Conservation (phyloP, 30 jellyfish, hydroid and myxozoan genomes). For the Hydractinia symbiolongicarpus region DNA sequence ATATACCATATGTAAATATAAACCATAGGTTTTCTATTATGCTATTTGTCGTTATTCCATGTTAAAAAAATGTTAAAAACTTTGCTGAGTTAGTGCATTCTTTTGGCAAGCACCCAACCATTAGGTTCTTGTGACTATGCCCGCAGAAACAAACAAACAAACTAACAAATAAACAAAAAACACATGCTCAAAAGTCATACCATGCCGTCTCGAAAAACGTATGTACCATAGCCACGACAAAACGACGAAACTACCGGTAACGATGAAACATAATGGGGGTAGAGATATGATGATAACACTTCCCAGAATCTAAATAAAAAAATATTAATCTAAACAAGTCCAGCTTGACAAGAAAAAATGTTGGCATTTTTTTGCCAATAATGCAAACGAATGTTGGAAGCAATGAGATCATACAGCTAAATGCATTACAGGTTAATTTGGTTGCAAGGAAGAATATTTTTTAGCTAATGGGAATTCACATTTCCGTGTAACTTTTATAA, state of each 20-base stretch:
- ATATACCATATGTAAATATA: no score
- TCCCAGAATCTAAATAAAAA: slow-evolving; percentile 63
- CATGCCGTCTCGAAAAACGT: slow-evolving; percentile 42
- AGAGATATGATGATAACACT: slow-evolving; percentile 59
- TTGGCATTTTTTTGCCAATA: not conserved
- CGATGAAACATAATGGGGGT: slow-evolving; percentile 41
- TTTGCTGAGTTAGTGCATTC: no score
- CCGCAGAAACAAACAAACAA: not conserved
- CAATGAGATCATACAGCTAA: not conserved
- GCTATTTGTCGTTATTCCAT: no score
- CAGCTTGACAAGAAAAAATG: no score
- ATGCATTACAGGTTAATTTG: not conserved
- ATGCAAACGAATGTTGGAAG: slow-evolving; percentile 1
- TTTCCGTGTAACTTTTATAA: not conserved
- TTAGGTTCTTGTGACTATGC: not conserved
- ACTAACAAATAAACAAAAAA: not conserved
- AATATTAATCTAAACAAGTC: not conserved
- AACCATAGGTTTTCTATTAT: no score
- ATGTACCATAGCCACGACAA: slow-evolving; percentile 78
- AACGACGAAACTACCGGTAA: slow-evolving; percentile 71
- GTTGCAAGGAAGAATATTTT: no score
- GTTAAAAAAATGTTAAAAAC: no score
- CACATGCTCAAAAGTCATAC: slow-evolving; percentile 18
- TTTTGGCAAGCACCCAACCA: not conserved
- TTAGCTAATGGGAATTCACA: no score